Base-by-base conservation (phyloP, 1,140 invertebrate species). In the Aphidius ervi region DNA sequence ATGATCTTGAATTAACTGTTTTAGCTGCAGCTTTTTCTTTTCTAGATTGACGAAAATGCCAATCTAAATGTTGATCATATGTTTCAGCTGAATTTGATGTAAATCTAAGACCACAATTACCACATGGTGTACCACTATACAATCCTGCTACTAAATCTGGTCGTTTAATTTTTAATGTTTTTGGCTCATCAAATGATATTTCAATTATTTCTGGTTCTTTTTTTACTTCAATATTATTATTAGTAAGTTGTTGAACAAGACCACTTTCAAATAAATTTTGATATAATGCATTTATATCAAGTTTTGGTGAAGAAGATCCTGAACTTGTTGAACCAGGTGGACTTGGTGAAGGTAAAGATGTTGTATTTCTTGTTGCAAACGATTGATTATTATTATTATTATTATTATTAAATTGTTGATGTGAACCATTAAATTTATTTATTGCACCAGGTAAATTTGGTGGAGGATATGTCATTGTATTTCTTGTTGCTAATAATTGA, bases 11-110 rank as follows among this genome's bases (percentile, higher is more conserved):
- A 64, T 90, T 88, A 0, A 92, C 90, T 54, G 92, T 89, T 31
- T 90, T 84, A 0, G 88, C 86, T 1, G 91, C 90, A 68, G 94
- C 92, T 61, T 92, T 87, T 68, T 94, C 93, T 47, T 88, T 82
- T 8, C 93, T 81, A 77, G 98, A 98, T 75, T 94, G 91, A 8
- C 95, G 81, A 79, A 98, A 98, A 81, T 98, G 96, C 95, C 96
- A 98, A 78, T 98, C 95, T 40, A 98, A 83, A 80, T 98, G 96
- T 72, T 94, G 91, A 63, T 91, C 91, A 73, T 98, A 93, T 56
- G 88, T 86, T 39, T 92, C 89, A 1, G 91, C 93, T 68, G 93
- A 87, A 73, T 94, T 90, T 0, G 91, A 87, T 9, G 89, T 87
- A 75, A 97, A 98, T 46, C 96, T 82, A 40, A 91, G 86, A n/a